Base-by-base conservation (phyloP, 2,888 invertebrate species). In the Pollenia labialis region DNA sequence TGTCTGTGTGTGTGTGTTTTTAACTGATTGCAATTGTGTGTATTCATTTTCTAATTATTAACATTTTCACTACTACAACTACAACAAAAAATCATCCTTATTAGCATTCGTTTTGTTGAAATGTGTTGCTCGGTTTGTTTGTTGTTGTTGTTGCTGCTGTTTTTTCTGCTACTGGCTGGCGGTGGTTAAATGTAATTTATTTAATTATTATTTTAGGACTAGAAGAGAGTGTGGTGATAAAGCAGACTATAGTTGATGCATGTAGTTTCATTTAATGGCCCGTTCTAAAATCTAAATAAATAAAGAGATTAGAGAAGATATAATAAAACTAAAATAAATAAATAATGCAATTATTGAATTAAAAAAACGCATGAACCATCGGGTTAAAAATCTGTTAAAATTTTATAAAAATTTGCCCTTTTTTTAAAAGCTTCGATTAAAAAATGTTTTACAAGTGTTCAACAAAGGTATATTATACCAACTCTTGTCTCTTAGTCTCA, bases 261-360 rank as follows among this genome's bases (percentile, higher is more conserved):
- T 52, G 69, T 79, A 87, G 85, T 87, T 89, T 89, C 89, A 89
- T 88, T 89, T 89, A 77, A 89, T 88, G 79, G 88, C 88, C 79
- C 89, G 88, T 75, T 88, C 88, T 85, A 89, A 77, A 81, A 89
- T 87, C 89, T 89, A 81, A 16, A 85, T 42, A 42, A 69, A 58
- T 23, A 85, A 40, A 60, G 52, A 62, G 12, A 71, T 42, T 8
- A 10, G 50, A 18, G 40, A 48, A 46, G n/a, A 8, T 10, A 46
- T 6, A 32, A 32, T 44, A 48, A 50, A 76, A 16, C 9, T 40
- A 11, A 77, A 48, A 8, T 4, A 9, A 40, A 2, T 48, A 14
- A 56, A 50, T 32, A 18, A 42, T 44, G 42, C 44, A 48, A 68
- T 7, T 32, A 32, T 32, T 32, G 6, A 68, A 48, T 16, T 50